A percentile compares a stretch with the other conserved stretches of the same genome.
Evolutionary conservation across 2,113 vertebrate species (phyloP).

Genomic region (Onychostoma macrolepis): DNA sequence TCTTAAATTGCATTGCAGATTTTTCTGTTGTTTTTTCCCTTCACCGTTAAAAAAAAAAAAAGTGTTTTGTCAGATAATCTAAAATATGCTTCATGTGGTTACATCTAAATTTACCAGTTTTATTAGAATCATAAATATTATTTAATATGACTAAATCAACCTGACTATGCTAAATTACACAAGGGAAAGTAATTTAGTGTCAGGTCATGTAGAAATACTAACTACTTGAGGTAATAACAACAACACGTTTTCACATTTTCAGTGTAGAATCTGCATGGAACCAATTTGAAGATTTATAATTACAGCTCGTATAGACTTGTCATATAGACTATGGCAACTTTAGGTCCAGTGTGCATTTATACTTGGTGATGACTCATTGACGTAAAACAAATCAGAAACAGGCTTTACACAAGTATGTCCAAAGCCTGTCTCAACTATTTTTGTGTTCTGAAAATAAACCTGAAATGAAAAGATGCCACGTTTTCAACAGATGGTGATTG

Average conservation of each 20-base stretch:
- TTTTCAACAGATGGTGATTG: constrained; percentile 44
- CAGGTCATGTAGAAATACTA: neutral
- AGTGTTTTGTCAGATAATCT: neutral
- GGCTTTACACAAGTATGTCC: neutral
- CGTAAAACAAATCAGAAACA: neutral
- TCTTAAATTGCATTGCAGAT: neutral
- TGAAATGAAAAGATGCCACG: neutral
- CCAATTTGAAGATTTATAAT: neutral
- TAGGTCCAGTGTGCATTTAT: neutral
- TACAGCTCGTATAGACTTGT: neutral
- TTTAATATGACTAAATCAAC: neutral
- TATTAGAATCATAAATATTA: neutral
- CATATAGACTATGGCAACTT: neutral
- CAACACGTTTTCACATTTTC: neutral
- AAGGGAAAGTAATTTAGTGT: neutral
- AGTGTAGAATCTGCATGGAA: neutral
- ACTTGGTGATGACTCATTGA: neutral
- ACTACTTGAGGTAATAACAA: neutral
- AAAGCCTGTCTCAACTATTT: neutral
- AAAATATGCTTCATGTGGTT: neutral
- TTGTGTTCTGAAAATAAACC: constrained; percentile 13
- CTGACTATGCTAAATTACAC: neutral
- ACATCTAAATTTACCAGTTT: neutral
- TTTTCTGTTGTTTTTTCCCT: neutral
- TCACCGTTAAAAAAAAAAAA: neutral